phyloP scores from a whole-genome alignment of 2,888 invertebrate species.

The Pseudococcus jackbeardsleyi region DNA sequence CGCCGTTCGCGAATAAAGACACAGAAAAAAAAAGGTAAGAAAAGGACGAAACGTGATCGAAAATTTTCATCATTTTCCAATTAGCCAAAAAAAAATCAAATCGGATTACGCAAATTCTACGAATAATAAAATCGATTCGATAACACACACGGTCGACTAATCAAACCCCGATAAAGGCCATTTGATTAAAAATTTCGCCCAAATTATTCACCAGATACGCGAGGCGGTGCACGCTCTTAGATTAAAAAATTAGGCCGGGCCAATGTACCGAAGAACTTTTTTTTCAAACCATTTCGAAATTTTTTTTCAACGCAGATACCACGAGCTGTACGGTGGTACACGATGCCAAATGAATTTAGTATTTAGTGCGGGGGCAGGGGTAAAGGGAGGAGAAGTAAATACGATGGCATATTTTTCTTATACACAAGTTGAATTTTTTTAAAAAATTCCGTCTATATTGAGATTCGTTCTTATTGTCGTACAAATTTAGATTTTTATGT shows the following conservation, averaged over 20 bases:
- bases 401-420: not conserved
- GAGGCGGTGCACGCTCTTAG: not conserved
- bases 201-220: not conserved
- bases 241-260: slow-evolving; percentile 41
- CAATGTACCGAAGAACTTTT: slow-evolving; percentile 33
- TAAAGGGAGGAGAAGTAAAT: not conserved
- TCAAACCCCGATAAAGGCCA: not conserved
- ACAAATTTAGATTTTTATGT: slow-evolving; percentile 41
- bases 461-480: not conserved
- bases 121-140: not conserved
- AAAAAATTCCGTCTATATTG: not conserved
- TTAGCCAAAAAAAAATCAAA: not conserved
- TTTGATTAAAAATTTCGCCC: not conserved
- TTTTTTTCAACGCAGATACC: not conserved
- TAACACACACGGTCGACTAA: slow-evolving; percentile 21
- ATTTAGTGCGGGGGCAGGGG: not conserved
- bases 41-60: not conserved
- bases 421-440: not conserved
- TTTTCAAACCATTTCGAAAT: not conserved
- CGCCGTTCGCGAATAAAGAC: not conserved
- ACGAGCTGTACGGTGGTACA: not conserved
- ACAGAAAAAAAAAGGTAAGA: not conserved
- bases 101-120: not conserved
- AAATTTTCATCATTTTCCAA: not conserved
- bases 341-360: slow-evolving; percentile 38